Base-by-base conservation (phyloP, 1,140 invertebrate genomes). In the Drosophila subpulchrella region DNA sequence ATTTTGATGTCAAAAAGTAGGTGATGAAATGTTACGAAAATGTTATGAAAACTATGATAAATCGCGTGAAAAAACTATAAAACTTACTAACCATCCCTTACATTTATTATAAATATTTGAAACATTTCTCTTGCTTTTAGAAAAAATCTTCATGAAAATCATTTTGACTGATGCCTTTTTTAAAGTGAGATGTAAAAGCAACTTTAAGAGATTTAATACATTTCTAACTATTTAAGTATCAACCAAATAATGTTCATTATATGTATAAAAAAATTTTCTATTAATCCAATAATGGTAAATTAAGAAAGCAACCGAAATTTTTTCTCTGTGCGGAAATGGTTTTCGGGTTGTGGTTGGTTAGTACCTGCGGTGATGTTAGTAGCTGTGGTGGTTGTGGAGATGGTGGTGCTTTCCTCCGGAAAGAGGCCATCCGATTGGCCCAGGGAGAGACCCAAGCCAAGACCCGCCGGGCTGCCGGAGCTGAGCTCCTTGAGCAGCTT, bases 401-500 rank as follows among this genome's bases (percentile, higher is more conserved):
- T 78, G 57, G 34, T 61, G 48, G 32, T 74, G 61, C 2, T 50
- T 44, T 91, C 89, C 50, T 91, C 81, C 59, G 86, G 78, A 36
- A 90, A 68, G 32, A 74, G 51, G 58, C 58, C 61, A 30, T 72
- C 32, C 84, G 81, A 46, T 72, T 86, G 78, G 57, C 81, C 51
- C 34, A 71, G 11, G 58, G 72, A 59, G 71, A 91, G 50, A 50
- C 62, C 68, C 47, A 74, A 56, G 20, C 81, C 83, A 36, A 75
- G 53, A 63, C 60, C 74, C 58, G 65, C 61, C 72, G 82, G 83
- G 57, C 72, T 86, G 54, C 68, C 68, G 65, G 66, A 72, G 71
- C 91, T 90, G 81, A 98, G 93, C 92, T 97, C 97, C 93, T 97
- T 98, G 47, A 97, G 94, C 17, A 96, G 95, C 93, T 97, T 97